Percentiles rank a stretch among this genome's conserved stretches.
Evolutionary conservation across 2,888 invertebrate species (phyloP).

Genomic region (Nudaria mundana): DNA sequence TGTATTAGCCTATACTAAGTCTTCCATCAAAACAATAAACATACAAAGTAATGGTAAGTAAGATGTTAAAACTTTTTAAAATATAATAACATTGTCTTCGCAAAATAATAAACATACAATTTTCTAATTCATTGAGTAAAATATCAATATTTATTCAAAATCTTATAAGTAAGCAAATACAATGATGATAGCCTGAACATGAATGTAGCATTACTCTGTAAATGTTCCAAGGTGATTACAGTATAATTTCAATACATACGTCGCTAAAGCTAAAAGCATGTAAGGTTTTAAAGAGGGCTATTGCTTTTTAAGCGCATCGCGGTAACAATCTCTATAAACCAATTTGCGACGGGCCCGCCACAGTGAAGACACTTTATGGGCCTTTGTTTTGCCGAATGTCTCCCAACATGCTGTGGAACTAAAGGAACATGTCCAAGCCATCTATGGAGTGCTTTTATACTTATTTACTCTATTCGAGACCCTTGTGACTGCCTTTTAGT

Average conservation of each 20-base stretch:
- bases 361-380: conserved; percentile 32
- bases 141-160: no score
- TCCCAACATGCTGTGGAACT: conserved; percentile 28
- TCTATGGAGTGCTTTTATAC: conserved; percentile 45
- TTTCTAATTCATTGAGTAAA: neutral
- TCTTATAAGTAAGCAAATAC: no score
- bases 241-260: conserved; percentile 30
- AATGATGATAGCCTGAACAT: no score
- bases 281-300: conserved; percentile 31
- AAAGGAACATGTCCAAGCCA: conserved; percentile 27
- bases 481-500: conserved; percentile 21
- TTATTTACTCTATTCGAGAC: conserved; percentile 41
- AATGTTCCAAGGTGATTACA: conserved; percentile 22
- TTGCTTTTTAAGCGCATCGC: conserved; percentile 47
- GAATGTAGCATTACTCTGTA: conserved; percentile 26
- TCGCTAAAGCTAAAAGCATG: conserved; percentile 22
- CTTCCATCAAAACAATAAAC: no score
- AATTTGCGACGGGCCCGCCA: conserved; percentile 58
- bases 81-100: no score
- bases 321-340: conserved; percentile 70
- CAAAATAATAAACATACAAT: neutral
- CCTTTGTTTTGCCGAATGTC: conserved; percentile 49
- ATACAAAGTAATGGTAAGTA: no score
- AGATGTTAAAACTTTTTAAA: no score
- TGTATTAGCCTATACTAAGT: no score